Base-by-base conservation (phyloP, 2,797 vertebrate genomes). In the Darevskia nairensis region DNA sequence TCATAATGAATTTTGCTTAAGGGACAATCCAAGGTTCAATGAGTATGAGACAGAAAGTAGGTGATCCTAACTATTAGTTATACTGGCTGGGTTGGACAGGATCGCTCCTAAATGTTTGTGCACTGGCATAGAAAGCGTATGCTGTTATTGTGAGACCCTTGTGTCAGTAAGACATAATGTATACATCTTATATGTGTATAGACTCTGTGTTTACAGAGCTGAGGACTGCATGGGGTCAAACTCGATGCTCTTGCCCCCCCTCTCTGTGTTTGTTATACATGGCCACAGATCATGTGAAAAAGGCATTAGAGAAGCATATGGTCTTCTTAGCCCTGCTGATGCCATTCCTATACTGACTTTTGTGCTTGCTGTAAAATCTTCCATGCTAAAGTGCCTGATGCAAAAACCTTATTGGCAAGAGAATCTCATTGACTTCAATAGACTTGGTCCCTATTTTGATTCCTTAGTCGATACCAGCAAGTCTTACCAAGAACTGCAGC, bases 401-500 rank as follows among this genome's bases (percentile, higher is more conserved):
- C 25, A 77, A 35, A 81, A 78, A 83, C 27, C 9, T 35, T 77
- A n/a, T 35, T 66, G 72, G 29, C 39, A 76, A 13, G 8, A 82
- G 41, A 72, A 74, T 71, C 55, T 81, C 59, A 86, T 66, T 72
- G 50, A 72, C 66, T 64, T 82, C 80, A 86, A 29, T 71, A 44
- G 46, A 8, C 23, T 15, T 29, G 13, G 17, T 4, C 68, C 9
- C 17, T 21, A 64, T 77, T 27, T 11, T 46, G 35, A 78, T 76
- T 76, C 35, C 27, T 76, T 61, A 66, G 80, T 77, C 46, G 35
- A 50, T 77, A 66, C 25, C 25, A 78, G 39, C 25, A 80, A 50
- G 29, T 75, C 59, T 81, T 61, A 75, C 32, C 11, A 75, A 39
- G 32, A 76, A 59, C 21, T 72, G 69, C 19, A 69, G n/a, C 39